Evolutionary conservation across 2,888 invertebrate species (phyloP).

Genomic region (Adela reaumurella): DNA sequence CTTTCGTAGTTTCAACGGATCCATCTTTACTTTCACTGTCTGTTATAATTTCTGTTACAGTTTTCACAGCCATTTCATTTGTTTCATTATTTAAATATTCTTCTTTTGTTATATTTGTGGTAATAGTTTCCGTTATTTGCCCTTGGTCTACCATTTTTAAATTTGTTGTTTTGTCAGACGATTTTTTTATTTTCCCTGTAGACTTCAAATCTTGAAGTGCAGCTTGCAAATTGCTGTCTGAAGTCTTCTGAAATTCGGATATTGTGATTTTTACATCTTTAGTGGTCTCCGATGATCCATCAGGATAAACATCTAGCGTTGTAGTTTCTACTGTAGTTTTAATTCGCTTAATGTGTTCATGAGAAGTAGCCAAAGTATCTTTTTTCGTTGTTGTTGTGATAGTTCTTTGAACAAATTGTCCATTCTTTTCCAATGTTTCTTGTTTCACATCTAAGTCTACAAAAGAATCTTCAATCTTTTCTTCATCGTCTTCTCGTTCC

Average conservation of each 20-base stretch:
- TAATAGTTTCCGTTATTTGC: slow-evolving; percentile 38
- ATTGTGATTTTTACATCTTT: slow-evolving; percentile 52
- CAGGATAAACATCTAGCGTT: slow-evolving; percentile 44
- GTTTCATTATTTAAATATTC: slow-evolving; percentile 34
- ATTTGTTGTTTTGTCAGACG: slow-evolving; percentile 48
- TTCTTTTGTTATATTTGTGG: slow-evolving; percentile 42
- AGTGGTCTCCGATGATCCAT: slow-evolving; percentile 54
- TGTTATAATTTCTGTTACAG: slow-evolving; percentile 42
- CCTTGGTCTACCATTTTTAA: slow-evolving; percentile 41
- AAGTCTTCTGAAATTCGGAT: slow-evolving; percentile 46
- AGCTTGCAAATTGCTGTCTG: slow-evolving; percentile 41
- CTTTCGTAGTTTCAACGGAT: slow-evolving; percentile 44
- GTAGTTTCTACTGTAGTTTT: slow-evolving; percentile 55
- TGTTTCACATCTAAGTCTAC: slow-evolving; percentile 39
- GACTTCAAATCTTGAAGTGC: slow-evolving; percentile 35
- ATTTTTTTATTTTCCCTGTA: slow-evolving; percentile 42
- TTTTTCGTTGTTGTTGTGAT: slow-evolving; percentile 45
- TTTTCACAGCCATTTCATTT: slow-evolving; percentile 43
- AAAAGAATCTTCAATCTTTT: slow-evolving; percentile 36
- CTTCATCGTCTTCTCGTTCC: slow-evolving; percentile 26
- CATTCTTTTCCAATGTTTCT: slow-evolving; percentile 32
- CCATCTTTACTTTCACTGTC: slow-evolving; percentile 40
- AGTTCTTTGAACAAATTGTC: slow-evolving; percentile 32
- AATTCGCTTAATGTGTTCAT: slow-evolving; percentile 51
- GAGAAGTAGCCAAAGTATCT: slow-evolving; percentile 46